phyloP scores from a whole-genome alignment of 2,888 invertebrate species.

The Drosophila phalerata region DNA sequence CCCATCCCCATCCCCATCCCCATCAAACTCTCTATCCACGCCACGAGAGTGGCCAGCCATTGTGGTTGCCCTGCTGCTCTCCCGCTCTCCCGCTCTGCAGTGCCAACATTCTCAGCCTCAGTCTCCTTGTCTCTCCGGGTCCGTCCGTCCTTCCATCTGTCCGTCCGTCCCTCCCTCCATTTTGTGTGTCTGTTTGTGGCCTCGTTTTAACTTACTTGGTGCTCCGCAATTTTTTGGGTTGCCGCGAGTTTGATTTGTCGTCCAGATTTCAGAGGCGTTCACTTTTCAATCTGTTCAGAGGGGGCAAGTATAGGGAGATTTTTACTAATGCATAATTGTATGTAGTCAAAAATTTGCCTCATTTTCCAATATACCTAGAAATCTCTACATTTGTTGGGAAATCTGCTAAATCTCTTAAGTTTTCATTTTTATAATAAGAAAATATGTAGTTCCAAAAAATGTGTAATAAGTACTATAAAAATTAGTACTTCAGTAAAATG shows the following conservation, averaged over 20 bases:
- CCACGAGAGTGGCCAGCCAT: constrained; percentile 36
- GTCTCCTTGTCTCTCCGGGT: neutral
- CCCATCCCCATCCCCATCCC: neutral
- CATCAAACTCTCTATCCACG: neutral
- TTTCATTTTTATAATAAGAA: neutral
- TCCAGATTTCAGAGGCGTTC: constrained; percentile 7
- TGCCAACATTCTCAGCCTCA: neutral
- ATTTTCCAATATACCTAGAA: neutral
- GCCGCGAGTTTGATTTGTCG: constrained; percentile 67
- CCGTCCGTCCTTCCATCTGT: neutral
- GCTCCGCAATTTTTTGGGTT: constrained; percentile 77
- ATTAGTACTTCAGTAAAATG: neutral
- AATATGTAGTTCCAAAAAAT: neutral
- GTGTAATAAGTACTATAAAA: neutral
- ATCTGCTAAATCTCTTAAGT: neutral
- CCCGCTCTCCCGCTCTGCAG: neutral
- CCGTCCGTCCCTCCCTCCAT: constrained; percentile 7
- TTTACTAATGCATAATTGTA: neutral
- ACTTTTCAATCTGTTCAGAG: neutral
- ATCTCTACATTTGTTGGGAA: neutral
- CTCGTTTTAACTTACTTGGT: constrained; percentile 77
- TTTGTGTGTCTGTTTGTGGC: constrained; percentile 55
- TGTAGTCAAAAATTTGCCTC: neutral
- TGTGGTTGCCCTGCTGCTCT: constrained; percentile 49
- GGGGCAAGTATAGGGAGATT: neutral